Evolutionary conservation across 2,888 invertebrate genomes (phyloP).

Genomic region (Scrobipalpa atriplicella): DNA sequence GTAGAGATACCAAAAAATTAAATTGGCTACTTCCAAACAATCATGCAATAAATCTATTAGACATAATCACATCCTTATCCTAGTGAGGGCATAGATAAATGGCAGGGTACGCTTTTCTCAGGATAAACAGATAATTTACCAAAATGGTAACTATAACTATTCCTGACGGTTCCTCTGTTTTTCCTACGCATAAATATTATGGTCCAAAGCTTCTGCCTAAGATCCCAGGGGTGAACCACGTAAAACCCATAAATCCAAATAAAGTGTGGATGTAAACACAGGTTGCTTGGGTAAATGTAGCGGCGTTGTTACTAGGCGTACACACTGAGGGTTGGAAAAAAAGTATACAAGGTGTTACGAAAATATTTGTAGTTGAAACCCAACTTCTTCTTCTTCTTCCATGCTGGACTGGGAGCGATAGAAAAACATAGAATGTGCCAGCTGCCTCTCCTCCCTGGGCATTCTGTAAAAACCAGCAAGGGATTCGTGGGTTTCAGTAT

Average conservation of each 20-base stretch:
- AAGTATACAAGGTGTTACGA: neutral
- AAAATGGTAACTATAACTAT: neutral
- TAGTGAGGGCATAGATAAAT: neutral
- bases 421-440: too few species aligned
- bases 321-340: too few species aligned
- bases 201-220: neutral
- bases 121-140: neutral
- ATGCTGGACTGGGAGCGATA: too few species aligned
- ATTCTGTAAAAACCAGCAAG: too few species aligned
- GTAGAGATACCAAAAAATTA: too few species aligned
- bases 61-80: too few species aligned
- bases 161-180: neutral
- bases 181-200: conserved; percentile 8
- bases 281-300: neutral
- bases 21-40: too few species aligned
- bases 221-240: neutral
- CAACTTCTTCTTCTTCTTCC: too few species aligned
- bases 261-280: neutral
- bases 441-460: too few species aligned
- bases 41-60: too few species aligned
- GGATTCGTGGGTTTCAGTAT: too few species aligned
- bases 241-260: neutral
- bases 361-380: too few species aligned
- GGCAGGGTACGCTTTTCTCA: neutral
- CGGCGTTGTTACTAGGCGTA: neutral